phyloP scores from a whole-genome alignment of 2,888 invertebrate genomes.

The Nudaria mundana region DNA sequence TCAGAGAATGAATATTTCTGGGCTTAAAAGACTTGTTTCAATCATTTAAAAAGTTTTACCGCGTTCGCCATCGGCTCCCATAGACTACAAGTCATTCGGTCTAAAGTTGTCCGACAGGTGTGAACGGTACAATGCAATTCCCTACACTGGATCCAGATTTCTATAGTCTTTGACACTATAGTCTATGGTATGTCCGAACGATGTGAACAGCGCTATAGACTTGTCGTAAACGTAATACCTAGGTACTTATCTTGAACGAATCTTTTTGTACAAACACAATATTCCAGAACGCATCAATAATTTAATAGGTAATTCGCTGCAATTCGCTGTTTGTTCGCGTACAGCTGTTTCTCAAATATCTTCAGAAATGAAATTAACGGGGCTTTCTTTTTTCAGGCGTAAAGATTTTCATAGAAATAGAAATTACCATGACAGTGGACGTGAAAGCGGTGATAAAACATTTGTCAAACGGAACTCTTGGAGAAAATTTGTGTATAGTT shows the following conservation, averaged over 20 bases:
- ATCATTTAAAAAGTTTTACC: no score
- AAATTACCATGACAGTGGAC: constrained; percentile 44
- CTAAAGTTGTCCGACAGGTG: no score
- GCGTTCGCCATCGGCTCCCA: no score
- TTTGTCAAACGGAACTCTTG: constrained; percentile 57
- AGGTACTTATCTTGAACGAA: constrained; percentile 32
- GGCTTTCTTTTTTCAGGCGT: constrained; percentile 19
- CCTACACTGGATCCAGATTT: no score
- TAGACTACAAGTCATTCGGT: no score
- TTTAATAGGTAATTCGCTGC: constrained; percentile 33
- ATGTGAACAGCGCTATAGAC: no score
- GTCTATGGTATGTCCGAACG: no score
- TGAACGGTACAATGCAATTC: no score
- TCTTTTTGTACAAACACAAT: constrained; percentile 9
- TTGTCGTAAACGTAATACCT: no score
- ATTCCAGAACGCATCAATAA: constrained; percentile 37
- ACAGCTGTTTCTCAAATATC: not conserved
- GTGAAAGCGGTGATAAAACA: constrained; percentile 57
- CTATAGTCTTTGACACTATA: no score
- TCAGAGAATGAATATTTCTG: no score
- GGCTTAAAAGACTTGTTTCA: no score
- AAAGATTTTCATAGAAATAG: constrained; percentile 39
- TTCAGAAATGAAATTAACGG: constrained; percentile 14
- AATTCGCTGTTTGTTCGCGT: constrained; percentile 14
- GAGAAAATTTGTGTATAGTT: constrained; percentile 55